A percentile compares a stretch with the other conserved stretches of the same genome.
Evolutionary conservation across 2,113 vertebrate species (phyloP).

Genomic region (Heliornis fulica): DNA sequence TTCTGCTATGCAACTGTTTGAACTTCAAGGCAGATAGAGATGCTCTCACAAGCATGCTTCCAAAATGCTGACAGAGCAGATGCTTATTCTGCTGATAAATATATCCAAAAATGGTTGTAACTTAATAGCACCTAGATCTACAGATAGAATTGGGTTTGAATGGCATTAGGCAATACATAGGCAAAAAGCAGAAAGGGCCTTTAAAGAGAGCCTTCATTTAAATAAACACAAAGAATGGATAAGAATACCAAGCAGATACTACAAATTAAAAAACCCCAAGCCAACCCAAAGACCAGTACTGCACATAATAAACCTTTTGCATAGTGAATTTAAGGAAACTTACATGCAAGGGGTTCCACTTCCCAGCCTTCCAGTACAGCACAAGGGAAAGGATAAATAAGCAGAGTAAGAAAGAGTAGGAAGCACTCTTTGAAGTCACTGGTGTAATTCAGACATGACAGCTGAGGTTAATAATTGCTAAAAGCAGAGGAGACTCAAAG

Average conservation of each 20-base stretch:
- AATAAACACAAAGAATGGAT: not conserved
- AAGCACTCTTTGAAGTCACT: conserved; percentile 43
- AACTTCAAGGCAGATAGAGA: not conserved
- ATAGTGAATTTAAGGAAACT: conserved; percentile 71
- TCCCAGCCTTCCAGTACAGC: conserved; percentile 87
- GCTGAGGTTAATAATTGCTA: not conserved
- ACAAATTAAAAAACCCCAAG: not conserved
- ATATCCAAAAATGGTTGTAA: not conserved
- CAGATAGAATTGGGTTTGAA: not conserved
- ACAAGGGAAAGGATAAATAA: conserved; percentile 75
- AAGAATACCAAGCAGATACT: not conserved
- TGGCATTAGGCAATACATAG: not conserved
- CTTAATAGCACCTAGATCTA: not conserved
- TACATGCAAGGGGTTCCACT: conserved; percentile 97
- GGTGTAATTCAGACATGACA: not conserved
- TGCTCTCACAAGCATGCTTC: not conserved
- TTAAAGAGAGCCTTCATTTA: not conserved
- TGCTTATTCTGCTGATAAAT: not conserved
- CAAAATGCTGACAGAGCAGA: not conserved
- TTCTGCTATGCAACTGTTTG: not conserved
- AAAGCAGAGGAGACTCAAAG: not conserved
- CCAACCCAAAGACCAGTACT: not conserved
- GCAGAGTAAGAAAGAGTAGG: conserved; percentile 62
- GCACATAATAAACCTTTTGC: not conserved
- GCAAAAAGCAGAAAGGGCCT: not conserved